These are phyloP conservation scores for Crocodylus rhombifer DNA, from an alignment of 2,797 vertebrate genomes.

Conservation along the genomic window DNA sequence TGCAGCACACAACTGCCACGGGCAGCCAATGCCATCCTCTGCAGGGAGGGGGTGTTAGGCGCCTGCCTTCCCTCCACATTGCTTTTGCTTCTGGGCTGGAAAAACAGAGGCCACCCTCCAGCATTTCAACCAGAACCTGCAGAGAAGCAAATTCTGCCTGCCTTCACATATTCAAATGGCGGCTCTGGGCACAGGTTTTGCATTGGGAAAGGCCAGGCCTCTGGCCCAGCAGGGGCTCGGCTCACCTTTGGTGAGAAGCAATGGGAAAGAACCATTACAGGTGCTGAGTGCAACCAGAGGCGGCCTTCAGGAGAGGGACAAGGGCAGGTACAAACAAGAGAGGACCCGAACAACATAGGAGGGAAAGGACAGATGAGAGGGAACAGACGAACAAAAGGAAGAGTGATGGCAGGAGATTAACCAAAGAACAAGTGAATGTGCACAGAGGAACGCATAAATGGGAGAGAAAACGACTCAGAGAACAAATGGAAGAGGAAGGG, in stretches of 20 bases:
- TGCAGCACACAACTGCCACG: neutral
- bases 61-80: neutral
- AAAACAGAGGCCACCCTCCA: neutral
- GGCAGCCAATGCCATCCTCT: neutral
- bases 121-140: neutral
- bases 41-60: neutral
- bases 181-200: neutral
- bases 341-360: neutral
- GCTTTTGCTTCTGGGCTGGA: neutral
- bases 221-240: slow-evolving; percentile 11
- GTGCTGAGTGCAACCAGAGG: slow-evolving; percentile 32
- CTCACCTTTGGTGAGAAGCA: slow-evolving; percentile 7
- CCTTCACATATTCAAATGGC: neutral
- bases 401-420: slow-evolving; percentile 16
- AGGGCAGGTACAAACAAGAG: neutral
- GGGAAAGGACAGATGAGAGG: neutral
- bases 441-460: neutral
- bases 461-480: slow-evolving; percentile 47
- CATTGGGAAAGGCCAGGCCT: neutral
- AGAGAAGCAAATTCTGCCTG: neutral
- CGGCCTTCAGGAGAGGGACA: neutral
- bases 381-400: slow-evolving; percentile 47
- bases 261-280: slow-evolving; percentile 19
- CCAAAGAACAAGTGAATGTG: too few relatives aligned
- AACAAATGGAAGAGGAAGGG: slow-evolving; percentile 69